These are phyloP conservation scores for Lindbergichthys nudifrons DNA, from an alignment of 2,797 vertebrate genomes.

Conservation along the genomic window DNA sequence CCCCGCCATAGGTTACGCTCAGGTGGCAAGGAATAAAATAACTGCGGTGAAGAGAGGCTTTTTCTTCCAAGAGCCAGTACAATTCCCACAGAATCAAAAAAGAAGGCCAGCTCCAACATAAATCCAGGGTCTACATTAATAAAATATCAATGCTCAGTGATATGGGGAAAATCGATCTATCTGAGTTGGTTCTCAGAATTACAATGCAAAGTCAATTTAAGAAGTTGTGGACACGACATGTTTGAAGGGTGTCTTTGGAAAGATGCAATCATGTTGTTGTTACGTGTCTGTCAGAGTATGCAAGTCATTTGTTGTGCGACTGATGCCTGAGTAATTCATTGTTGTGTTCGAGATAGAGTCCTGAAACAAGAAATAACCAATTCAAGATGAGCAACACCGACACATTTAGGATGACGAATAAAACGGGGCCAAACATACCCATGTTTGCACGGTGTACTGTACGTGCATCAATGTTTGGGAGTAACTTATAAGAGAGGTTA, in stretches of 20 bases:
- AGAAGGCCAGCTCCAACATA: slow-evolving; percentile 56
- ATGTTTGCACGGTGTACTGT: neutral
- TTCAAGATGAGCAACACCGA: slow-evolving; percentile 4
- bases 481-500: neutral
- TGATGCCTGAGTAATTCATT: neutral
- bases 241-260: slow-evolving; percentile 6
- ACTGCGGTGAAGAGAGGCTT: slow-evolving; percentile 70
- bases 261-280: slow-evolving; percentile 1
- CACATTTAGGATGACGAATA: neutral
- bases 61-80: slow-evolving; percentile 60
- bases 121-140: slow-evolving; percentile 75
- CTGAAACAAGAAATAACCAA: slow-evolving; percentile 12
- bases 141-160: slow-evolving; percentile 75
- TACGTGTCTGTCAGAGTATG: neutral
- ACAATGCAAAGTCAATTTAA: slow-evolving; percentile 45
- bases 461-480: neutral
- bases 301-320: neutral
- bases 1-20: slow-evolving; percentile 75
- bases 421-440: neutral
- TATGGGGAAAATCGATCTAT: slow-evolving; percentile 65
- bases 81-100: slow-evolving; percentile 66
- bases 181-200: slow-evolving; percentile 54
- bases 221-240: slow-evolving; percentile 24
- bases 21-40: slow-evolving; percentile 78
- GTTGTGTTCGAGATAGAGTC: neutral